A percentile compares a stretch with the other conserved stretches of the same genome.
phyloP scores from a whole-genome alignment of 1,140 invertebrate species.

The Trichoplusia ni region DNA sequence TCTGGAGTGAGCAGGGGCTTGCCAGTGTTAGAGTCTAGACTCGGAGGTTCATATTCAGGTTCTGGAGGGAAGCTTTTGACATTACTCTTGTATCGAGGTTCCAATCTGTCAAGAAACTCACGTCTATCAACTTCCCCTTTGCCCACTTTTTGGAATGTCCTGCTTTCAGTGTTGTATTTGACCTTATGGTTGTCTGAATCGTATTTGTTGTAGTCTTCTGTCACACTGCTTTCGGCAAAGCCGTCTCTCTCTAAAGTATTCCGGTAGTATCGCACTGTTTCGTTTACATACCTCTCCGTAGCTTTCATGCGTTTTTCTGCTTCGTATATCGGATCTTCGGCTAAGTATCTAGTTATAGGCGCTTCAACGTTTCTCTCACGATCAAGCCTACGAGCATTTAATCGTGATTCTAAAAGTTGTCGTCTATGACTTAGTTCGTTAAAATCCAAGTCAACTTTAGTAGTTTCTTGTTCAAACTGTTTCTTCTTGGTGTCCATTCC shows the following conservation, averaged over 20 bases:
- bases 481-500: slow-evolving; percentile 85
- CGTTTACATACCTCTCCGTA: slow-evolving; percentile 80
- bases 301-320: slow-evolving; percentile 79
- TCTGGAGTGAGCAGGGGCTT: slow-evolving; percentile 83
- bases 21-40: slow-evolving; percentile 83
- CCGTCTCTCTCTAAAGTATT: slow-evolving; percentile 74
- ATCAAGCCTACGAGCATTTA: slow-evolving; percentile 83
- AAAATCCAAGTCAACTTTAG: slow-evolving; percentile 72
- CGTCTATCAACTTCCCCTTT: slow-evolving; percentile 83
- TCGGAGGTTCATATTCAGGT: slow-evolving; percentile 84
- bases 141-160: slow-evolving; percentile 66
- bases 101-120: slow-evolving; percentile 75
- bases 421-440: slow-evolving; percentile 86
- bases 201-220: slow-evolving; percentile 71
- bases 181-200: slow-evolving; percentile 65
- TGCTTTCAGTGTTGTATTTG: slow-evolving; percentile 70
- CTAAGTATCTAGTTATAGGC: slow-evolving; percentile 71
- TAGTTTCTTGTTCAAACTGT: slow-evolving; percentile 75
- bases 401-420: slow-evolving; percentile 88
- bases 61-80: slow-evolving; percentile 76
- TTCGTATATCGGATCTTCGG: slow-evolving; percentile 78
- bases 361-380: slow-evolving; percentile 67
- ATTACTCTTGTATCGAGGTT: slow-evolving; percentile 50
- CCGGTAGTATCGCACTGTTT: slow-evolving; percentile 80
- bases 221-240: slow-evolving; percentile 63